Evolutionary conservation across 1,140 invertebrate genomes (phyloP), one percentile per base, ranked within the genome.

Genomic region (Galleria mellonella): DNA sequence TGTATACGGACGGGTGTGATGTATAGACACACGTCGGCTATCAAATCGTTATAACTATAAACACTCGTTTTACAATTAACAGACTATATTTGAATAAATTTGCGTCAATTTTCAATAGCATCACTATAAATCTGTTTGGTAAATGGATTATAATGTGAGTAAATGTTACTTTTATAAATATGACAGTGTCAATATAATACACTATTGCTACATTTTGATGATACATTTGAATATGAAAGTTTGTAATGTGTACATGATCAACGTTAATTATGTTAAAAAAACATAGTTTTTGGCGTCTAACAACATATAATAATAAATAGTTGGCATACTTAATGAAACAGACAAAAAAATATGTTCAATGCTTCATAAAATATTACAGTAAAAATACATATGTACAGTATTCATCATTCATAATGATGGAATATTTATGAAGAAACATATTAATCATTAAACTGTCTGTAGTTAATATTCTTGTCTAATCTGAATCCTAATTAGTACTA

Each of bases 61-160:
- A 69, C 62, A 67, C 61, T 65, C 62, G 61, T 76, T 78, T 67
- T 55, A 71, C 63, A 78, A 75, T 78, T 73, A 76, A 68, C 68
- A 60, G 60, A 60, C 58, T 65, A 60, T 61, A 71, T 81, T 77
- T 75, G 66, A 81, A 81, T 81, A 81, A 61, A 75, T 81, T 77
- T 77, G 61, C 65, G 73, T 81, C 76, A 76, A 64, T 63, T 63
- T 73, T 70, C 57, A 66, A 71, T 50, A 66, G 50, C 43, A 64
- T 48, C 53, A 51, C 52, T 47, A 74, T 83, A 74, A 81, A 81
- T 78, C 69, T 65, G 62, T 65, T 68, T 66, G 69, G 67, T 52
- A 72, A 53, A 60, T 66, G 68, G 69, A 68, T 64, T 62, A 65
- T 70, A 57, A 54, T 52, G 55, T 62, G 53, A 48, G 39, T 50